Percentiles rank a stretch among this genome's conserved stretches.
phyloP scores from a whole-genome alignment of 2,797 vertebrate species.

The Gastrophryne carolinensis region DNA sequence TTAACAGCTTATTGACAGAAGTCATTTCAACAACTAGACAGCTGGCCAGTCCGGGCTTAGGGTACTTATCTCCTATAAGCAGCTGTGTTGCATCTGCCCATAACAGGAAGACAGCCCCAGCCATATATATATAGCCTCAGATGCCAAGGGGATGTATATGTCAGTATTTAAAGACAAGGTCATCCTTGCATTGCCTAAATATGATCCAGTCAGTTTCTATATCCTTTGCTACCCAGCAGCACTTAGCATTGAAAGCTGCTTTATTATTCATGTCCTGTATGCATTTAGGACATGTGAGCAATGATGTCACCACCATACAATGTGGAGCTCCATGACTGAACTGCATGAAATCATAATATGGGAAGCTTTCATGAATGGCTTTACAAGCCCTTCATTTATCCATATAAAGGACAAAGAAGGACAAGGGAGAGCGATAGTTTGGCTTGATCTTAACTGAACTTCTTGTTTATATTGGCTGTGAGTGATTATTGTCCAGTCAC shows the following conservation, averaged over 20 bases:
- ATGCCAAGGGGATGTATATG: slow-evolving; percentile 3
- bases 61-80: slow-evolving; percentile 33
- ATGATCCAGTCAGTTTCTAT: background rate
- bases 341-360: background rate
- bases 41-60: slow-evolving; percentile 29
- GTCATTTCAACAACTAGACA: slow-evolving; percentile 32
- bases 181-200: background rate
- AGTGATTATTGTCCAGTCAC: too few relatives aligned
- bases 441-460: too few relatives aligned
- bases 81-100: slow-evolving; percentile 30
- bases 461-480: too few relatives aligned
- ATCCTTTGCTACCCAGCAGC: background rate
- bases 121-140: background rate
- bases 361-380: background rate
- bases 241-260: background rate
- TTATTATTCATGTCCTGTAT: background rate
- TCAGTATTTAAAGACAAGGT: background rate
- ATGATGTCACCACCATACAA: background rate
- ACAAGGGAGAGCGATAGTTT: too few relatives aligned
- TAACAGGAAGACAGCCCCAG: slow-evolving; percentile 13
- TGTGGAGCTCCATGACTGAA: background rate
- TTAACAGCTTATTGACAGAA: slow-evolving; percentile 38
- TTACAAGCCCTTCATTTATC: background rate
- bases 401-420: background rate
- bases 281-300: background rate